A percentile compares a stretch with the other conserved stretches of the same genome.
phyloP scores from a whole-genome alignment of 53 echinoderm and acorn worm species.

The Echinometra lucunter region DNA sequence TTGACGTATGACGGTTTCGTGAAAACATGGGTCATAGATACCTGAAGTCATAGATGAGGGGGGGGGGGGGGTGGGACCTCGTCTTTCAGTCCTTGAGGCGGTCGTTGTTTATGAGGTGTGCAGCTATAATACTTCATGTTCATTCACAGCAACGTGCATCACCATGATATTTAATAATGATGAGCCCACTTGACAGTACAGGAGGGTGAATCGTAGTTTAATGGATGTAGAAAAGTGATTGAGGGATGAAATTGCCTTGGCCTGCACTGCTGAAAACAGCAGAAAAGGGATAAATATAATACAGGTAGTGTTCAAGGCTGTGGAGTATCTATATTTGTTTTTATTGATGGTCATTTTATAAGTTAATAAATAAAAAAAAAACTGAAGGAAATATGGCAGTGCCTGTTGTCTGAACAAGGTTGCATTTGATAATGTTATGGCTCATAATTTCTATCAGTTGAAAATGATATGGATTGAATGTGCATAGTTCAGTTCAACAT shows the following conservation, averaged over 20 bases:
- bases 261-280: too few relatives aligned
- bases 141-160: neutral
- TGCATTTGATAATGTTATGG: neutral
- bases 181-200: neutral
- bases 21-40: too few relatives aligned
- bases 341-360: too few relatives aligned
- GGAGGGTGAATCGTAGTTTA: neutral
- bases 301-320: neutral
- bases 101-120: neutral
- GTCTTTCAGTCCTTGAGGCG: neutral
- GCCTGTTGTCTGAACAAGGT: neutral
- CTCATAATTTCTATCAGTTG: neutral
- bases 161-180: slow-evolving; percentile 20
- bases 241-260: too few relatives aligned
- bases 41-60: neutral
- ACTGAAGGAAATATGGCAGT: neutral
- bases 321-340: neutral
- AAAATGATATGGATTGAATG: neutral
- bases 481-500: neutral
- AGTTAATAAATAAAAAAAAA: too few relatives aligned
- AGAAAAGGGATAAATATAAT: neutral
- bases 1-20: too few relatives aligned
- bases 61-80: neutral
- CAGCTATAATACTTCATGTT: slow-evolving; percentile 7
- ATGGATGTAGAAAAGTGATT: neutral